These are phyloP conservation scores for Rana temporaria DNA, from an alignment of 2,113 vertebrate species.

Conservation along the genomic window DNA sequence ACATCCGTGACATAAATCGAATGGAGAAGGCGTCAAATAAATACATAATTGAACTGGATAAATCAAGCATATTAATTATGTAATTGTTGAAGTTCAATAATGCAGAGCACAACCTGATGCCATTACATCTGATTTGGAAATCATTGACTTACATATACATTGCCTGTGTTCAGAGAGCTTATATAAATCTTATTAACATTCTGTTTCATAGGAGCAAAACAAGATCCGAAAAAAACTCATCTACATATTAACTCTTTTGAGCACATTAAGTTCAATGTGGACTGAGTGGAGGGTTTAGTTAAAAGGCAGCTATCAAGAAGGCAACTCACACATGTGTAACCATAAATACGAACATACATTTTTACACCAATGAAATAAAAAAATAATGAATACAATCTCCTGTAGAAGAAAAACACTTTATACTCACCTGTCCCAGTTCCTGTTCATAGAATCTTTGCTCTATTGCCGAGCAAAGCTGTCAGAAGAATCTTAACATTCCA, in stretches of 20 bases:
- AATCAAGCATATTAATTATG: conserved; percentile 51
- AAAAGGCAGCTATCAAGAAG: not conserved
- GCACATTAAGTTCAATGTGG: conserved; percentile 32
- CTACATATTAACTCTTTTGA: conserved; percentile 19
- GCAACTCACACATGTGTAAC: no score
- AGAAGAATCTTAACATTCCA: no score
- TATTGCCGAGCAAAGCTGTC: no score
- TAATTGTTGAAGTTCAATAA: conserved; percentile 43
- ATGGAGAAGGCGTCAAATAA: conserved; percentile 35
- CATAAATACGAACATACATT: no score
- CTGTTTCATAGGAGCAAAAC: conserved; percentile 27
- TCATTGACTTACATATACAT: conserved; percentile 47
- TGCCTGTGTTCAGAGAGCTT: conserved; percentile 12
- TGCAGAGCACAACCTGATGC: conserved; percentile 39
- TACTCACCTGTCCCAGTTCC: no score
- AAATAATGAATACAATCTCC: no score
- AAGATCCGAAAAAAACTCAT: conserved; percentile 34
- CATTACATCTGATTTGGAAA: conserved; percentile 50
- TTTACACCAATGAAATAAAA: no score
- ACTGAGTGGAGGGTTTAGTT: conserved; percentile 22
- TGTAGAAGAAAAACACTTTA: no score
- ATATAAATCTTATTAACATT: conserved; percentile 51
- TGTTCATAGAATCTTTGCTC: no score
- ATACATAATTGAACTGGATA: conserved; percentile 51
- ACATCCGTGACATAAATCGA: conserved; percentile 7